phyloP scores from a whole-genome alignment of 2,888 invertebrate species.

The Hirudinaria manillensis region DNA sequence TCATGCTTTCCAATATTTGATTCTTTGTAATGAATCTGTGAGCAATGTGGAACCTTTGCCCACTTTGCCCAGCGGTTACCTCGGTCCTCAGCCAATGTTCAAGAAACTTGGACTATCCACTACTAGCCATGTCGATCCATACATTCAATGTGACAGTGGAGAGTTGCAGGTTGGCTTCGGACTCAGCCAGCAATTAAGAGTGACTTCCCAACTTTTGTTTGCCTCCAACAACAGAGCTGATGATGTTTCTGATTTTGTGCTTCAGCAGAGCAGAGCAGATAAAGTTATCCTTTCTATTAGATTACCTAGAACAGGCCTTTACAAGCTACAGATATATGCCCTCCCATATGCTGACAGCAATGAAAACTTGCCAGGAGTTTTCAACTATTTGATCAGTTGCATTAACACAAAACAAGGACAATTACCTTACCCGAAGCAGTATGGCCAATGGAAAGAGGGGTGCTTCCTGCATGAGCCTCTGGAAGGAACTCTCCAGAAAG shows the following conservation, averaged over 20 bases:
- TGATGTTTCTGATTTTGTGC: slow-evolving; percentile 49
- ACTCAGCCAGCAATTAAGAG: slow-evolving; percentile 46
- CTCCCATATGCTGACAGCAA: slow-evolving; percentile 48
- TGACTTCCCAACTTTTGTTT: slow-evolving; percentile 52
- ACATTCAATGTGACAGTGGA: slow-evolving; percentile 49
- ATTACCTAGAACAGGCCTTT: slow-evolving; percentile 50
- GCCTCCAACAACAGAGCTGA: slow-evolving; percentile 42
- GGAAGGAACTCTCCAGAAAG: slow-evolving; percentile 35
- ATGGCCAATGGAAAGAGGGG: slow-evolving; percentile 55
- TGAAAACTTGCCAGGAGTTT: slow-evolving; percentile 53
- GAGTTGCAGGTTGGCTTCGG: slow-evolving; percentile 45
- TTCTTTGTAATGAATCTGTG: slow-evolving; percentile 48
- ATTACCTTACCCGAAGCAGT: slow-evolving; percentile 53
- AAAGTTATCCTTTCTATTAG: slow-evolving; percentile 43
- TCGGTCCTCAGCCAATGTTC: slow-evolving; percentile 53
- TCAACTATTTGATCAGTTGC: slow-evolving; percentile 53
- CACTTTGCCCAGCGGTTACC: slow-evolving; percentile 51
- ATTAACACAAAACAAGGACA: slow-evolving; percentile 39
- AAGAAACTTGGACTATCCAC: slow-evolving; percentile 49
- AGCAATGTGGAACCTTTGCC: slow-evolving; percentile 48
- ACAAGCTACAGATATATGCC: slow-evolving; percentile 53
- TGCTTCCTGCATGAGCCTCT: slow-evolving; percentile 51
- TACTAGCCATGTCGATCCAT: slow-evolving; percentile 49
- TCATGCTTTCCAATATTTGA: slow-evolving; percentile 52
- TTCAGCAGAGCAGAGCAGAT: slow-evolving; percentile 47